phyloP scores from a whole-genome alignment of 2,888 invertebrate genomes.

The Hydrotaea cyrtoneurina region DNA sequence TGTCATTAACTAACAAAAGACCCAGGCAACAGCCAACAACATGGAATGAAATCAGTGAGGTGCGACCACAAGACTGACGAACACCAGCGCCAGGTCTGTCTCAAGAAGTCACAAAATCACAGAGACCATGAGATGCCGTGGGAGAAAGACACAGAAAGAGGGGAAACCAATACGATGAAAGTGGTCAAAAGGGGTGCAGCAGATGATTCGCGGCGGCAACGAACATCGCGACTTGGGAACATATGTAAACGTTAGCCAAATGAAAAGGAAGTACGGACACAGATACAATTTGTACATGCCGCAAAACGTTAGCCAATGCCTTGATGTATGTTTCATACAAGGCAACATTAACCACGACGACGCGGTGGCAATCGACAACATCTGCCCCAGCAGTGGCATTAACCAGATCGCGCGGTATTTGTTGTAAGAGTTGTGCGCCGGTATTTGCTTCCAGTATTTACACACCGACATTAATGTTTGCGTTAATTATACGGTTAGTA shows the following conservation, averaged over 20 bases:
- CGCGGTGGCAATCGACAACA: not conserved
- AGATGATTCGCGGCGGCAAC: constrained; percentile 10
- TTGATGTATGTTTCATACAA: constrained; percentile 4
- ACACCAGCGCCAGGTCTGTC: constrained; percentile 5
- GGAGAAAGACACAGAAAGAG: too few relatives aligned
- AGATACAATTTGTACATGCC: constrained; percentile 24
- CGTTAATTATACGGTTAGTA: constrained; percentile 64
- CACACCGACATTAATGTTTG: constrained; percentile 56
- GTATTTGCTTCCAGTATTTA: constrained; percentile 17
- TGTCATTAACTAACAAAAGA: constrained; percentile 47
- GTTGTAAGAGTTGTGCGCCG: not conserved
- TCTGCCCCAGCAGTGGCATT: not conserved
- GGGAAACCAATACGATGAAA: too few relatives aligned
- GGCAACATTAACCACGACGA: not conserved
- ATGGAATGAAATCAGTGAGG: constrained; percentile 59
- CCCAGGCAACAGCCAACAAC: constrained; percentile 33
- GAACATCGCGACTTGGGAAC: not conserved
- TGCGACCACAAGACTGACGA: constrained; percentile 45
- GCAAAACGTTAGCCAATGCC: constrained; percentile 12
- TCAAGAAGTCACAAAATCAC: constrained; percentile 23
- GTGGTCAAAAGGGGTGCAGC: not conserved
- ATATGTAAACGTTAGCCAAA: constrained; percentile 24
- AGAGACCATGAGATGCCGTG: too few relatives aligned
- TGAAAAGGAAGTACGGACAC: constrained; percentile 26
- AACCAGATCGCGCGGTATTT: not conserved